These are phyloP conservation scores for Strigamia maritima DNA, from an alignment of 2,888 invertebrate genomes.

Conservation along the genomic window DNA sequence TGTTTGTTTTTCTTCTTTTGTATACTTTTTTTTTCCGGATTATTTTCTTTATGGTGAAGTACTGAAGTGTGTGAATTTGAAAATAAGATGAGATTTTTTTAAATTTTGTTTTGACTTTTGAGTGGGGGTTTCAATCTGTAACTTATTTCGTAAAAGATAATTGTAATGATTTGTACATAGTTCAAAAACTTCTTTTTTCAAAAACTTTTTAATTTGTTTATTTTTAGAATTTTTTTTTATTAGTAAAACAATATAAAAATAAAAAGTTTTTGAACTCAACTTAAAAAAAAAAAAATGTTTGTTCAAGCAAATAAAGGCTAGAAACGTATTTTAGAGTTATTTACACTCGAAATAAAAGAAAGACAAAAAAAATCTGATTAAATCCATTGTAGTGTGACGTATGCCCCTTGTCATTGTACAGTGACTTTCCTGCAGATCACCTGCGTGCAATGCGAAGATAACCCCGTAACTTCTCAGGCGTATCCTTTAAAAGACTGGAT, in stretches of 20 bases:
- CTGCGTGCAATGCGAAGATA: conserved; percentile 30
- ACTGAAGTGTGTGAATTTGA: too few species aligned
- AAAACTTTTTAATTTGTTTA: too few species aligned
- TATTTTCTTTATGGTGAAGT: background rate
- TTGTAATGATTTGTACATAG: background rate
- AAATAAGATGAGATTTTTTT: background rate
- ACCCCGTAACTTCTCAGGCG: conserved; percentile 34
- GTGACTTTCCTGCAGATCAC: conserved; percentile 32
- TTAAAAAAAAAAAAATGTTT: background rate
- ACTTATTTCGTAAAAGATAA: background rate
- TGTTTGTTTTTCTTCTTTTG: conserved; percentile 25
- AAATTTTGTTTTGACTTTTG: background rate
- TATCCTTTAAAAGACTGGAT: conserved; percentile 30
- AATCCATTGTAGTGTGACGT: conserved; percentile 31
- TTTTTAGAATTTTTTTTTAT: too few species aligned
- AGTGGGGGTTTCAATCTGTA: too few species aligned
- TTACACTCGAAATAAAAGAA: conserved; percentile 25
- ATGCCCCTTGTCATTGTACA: conserved; percentile 32
- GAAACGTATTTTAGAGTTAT: conserved; percentile 11
- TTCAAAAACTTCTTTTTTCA: background rate
- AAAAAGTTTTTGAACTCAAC: background rate
- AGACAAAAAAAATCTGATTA: conserved; percentile 18
- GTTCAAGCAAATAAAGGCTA: background rate
- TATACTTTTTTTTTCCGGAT: background rate
- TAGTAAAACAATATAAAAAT: background rate